phyloP scores from a whole-genome alignment of 2,888 invertebrate genomes.

The Chalcis sispes region DNA sequence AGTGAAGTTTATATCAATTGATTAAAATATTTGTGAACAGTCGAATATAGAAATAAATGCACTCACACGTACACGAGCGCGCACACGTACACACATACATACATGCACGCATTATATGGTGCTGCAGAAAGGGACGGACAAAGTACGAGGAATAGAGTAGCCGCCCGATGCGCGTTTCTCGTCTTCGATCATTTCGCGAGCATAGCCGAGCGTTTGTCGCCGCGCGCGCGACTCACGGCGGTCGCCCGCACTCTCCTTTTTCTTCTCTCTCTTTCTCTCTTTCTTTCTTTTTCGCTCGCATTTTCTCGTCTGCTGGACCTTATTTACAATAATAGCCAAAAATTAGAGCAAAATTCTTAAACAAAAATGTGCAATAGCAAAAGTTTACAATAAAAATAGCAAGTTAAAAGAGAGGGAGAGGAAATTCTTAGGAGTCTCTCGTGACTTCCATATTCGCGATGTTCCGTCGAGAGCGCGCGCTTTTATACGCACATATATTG shows the following conservation, averaged over 20 bases:
- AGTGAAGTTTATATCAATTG: conserved; percentile 5
- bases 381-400: no score
- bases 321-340: not conserved
- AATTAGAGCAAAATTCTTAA: no score
- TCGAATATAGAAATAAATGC: not conserved
- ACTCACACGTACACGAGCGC: not conserved
- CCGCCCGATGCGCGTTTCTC: conserved; percentile 30
- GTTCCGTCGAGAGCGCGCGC: conserved; percentile 34
- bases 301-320: conserved; percentile 47
- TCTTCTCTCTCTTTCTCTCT: conserved; percentile 9
- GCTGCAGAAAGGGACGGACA: no score
- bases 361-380: no score
- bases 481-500: conserved; percentile 24
- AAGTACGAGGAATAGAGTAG: conserved; percentile 27
- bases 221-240: conserved; percentile 22
- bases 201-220: not conserved
- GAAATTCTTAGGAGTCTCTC: not conserved
- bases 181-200: conserved; percentile 34
- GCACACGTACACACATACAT: not conserved
- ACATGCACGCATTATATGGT: not conserved
- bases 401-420: no score
- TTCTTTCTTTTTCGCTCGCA: not conserved
- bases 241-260: conserved; percentile 23
- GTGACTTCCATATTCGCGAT: not conserved
- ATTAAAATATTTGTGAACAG: not conserved